Percentiles rank a stretch among this genome's conserved stretches.
Evolutionary conservation across 2,113 vertebrate species (phyloP).

Genomic region (Istiophorus platypterus): DNA sequence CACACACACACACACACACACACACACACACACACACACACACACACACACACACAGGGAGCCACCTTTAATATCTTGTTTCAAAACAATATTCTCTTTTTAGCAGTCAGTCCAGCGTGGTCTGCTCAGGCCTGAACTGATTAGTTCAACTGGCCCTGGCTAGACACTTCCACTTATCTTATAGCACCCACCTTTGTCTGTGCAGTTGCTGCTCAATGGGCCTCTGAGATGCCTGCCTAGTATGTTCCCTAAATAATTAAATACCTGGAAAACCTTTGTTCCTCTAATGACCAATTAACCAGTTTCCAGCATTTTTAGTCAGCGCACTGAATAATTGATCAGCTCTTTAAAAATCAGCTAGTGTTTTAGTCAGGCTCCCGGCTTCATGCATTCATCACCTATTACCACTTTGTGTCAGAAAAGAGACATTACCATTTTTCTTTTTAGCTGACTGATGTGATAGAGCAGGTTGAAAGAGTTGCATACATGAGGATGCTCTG

Average conservation of each 20-base stretch:
- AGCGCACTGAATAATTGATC: constrained; percentile 81
- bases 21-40: constrained; percentile 25
- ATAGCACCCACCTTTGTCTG: constrained; percentile 58
- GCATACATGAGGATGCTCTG: constrained; percentile 10
- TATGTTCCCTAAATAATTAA: constrained; percentile 81
- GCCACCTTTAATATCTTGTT: constrained; percentile 25
- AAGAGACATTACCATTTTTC: constrained; percentile 73
- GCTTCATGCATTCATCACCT: constrained; percentile 75
- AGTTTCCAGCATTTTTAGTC: constrained; percentile 79
- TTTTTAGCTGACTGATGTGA: constrained; percentile 63
- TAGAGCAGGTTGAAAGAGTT: constrained; percentile 12
- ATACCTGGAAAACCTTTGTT: constrained; percentile 80
- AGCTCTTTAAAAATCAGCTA: constrained; percentile 76
- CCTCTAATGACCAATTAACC: constrained; percentile 85
- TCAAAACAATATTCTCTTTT: constrained; percentile 44
- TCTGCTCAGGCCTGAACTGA: constrained; percentile 48
- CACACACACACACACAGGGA: constrained; percentile 18
- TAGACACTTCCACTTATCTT: constrained; percentile 39
- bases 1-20: constrained; percentile 4
- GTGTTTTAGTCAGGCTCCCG: constrained; percentile 62
- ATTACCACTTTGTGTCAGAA: constrained; percentile 61
- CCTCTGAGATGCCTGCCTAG: constrained; percentile 59
- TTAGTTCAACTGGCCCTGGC: constrained; percentile 31
- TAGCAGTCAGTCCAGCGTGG: constrained; percentile 27
- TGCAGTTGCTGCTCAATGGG: constrained; percentile 69